Conservation (phyloP, 2,797 vertebrate genomes). For the Hipposideros larvatus region DNA sequence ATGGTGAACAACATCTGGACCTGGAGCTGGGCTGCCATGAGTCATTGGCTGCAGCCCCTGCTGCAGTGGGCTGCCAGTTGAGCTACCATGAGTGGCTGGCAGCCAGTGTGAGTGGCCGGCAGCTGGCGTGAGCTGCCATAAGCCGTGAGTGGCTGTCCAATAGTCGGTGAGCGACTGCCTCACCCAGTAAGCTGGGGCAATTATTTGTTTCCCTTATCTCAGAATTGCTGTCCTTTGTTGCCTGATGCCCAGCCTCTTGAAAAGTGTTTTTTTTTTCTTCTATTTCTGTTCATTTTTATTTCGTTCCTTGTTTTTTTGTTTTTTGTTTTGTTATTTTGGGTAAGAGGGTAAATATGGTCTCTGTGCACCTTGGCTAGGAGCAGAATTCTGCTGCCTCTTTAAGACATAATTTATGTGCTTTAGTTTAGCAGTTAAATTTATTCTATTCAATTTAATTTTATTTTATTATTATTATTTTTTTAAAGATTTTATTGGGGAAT, state of each 20-base stretch:
- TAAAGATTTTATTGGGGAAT: too few species aligned
- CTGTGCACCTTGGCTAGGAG: not conserved
- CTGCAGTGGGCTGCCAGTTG: too few species aligned
- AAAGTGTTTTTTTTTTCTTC: not conserved
- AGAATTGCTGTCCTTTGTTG: not conserved
- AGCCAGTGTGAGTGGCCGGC: too few species aligned
- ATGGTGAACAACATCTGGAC: too few species aligned
- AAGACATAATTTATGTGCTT: conserved; percentile 10
- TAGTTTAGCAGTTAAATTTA: conserved; percentile 36
- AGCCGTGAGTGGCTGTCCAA: too few species aligned
- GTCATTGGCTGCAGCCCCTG: too few species aligned
- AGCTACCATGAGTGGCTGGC: too few species aligned
- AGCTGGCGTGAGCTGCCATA: too few species aligned
- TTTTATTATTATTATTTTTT: too few species aligned
- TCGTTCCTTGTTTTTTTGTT: not conserved
- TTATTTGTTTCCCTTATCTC: not conserved
- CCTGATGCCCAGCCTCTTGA: not conserved
- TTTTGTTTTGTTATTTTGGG: not conserved
- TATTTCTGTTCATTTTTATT: not conserved
- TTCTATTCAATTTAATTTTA: not conserved
- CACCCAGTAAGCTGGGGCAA: not conserved
- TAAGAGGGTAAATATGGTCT: not conserved
- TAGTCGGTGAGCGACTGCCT: too few species aligned
- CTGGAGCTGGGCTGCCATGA: too few species aligned
- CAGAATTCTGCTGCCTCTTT: not conserved